A percentile compares a stretch with the other conserved stretches of the same genome.
Conservation (phyloP, 2,113 vertebrate species). For the Helogale parvula region DNA sequence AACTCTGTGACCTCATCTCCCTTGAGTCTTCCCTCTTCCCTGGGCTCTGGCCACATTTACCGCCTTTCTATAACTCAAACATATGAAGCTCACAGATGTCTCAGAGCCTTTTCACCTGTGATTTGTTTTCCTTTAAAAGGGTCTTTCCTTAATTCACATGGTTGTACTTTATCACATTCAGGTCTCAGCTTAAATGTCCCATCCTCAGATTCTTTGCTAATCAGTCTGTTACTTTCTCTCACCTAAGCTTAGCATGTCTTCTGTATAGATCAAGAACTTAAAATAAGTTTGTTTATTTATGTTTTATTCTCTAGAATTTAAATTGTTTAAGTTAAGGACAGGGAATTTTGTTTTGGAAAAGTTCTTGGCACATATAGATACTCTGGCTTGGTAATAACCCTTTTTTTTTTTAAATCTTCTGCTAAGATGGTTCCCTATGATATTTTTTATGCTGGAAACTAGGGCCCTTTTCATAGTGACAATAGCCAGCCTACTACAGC, state of each 20-base stretch:
- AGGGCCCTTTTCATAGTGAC: background rate
- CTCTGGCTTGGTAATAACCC: background rate
- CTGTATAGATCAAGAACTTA: background rate
- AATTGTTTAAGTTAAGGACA: background rate
- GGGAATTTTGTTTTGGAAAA: background rate
- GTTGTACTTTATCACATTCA: background rate
- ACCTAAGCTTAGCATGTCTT: background rate
- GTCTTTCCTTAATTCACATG: background rate
- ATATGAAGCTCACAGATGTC: background rate
- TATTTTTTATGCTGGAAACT: constrained; percentile 1
- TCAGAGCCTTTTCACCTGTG: background rate
- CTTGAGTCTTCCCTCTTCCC: background rate
- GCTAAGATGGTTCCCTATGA: background rate
- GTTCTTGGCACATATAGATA: background rate
- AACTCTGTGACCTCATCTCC: constrained; percentile 18
- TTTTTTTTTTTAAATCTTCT: background rate
- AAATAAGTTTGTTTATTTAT: background rate
- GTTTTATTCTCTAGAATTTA: constrained; percentile 19
- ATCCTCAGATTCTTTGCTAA: background rate
- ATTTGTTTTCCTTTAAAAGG: constrained; percentile 39
- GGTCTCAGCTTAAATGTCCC: background rate
- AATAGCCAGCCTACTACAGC: background rate
- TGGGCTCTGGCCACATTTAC: background rate
- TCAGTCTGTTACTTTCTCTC: background rate
- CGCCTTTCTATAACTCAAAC: background rate